A percentile compares a stretch with the other conserved stretches of the same genome.
These are phyloP conservation scores for Florisuga fusca DNA, from an alignment of 2,797 vertebrate species.

Conservation along the genomic window DNA sequence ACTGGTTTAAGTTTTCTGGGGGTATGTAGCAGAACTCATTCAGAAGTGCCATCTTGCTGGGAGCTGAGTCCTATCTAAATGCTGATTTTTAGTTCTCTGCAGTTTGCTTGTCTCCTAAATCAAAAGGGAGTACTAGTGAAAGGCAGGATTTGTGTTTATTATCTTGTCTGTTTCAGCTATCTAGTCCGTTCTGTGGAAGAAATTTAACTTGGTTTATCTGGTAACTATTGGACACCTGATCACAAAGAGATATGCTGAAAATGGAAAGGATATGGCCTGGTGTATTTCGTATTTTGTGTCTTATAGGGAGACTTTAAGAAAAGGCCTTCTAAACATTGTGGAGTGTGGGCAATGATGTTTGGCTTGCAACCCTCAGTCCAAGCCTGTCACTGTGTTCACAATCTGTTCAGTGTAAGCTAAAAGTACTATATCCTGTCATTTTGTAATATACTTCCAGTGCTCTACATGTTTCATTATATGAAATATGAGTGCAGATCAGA, in stretches of 20 bases:
- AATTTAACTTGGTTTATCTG: neutral
- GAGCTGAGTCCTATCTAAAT: neutral
- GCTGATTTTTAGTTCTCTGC: neutral
- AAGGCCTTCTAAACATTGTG: neutral
- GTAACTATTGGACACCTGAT: neutral
- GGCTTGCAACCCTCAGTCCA: neutral
- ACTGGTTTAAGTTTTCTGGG: neutral
- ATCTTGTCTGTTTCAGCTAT: neutral
- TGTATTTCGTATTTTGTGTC: neutral
- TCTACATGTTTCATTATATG: neutral
- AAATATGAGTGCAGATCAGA: neutral
- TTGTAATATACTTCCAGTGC: neutral
- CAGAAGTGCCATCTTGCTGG: neutral
- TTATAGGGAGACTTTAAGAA: neutral
- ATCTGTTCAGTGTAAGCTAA: neutral
- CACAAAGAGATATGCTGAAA: neutral
- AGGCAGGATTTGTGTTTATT: neutral
- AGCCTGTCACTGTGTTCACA: neutral
- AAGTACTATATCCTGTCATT: neutral
- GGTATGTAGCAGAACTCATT: neutral
- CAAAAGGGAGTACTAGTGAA: neutral
- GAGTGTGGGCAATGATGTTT: neutral
- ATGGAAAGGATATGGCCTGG: accelerated
- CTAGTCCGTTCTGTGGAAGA: neutral
- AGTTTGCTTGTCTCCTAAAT: neutral